phyloP scores from a whole-genome alignment of 2,888 invertebrate species.

The Leptinotarsa juncta region DNA sequence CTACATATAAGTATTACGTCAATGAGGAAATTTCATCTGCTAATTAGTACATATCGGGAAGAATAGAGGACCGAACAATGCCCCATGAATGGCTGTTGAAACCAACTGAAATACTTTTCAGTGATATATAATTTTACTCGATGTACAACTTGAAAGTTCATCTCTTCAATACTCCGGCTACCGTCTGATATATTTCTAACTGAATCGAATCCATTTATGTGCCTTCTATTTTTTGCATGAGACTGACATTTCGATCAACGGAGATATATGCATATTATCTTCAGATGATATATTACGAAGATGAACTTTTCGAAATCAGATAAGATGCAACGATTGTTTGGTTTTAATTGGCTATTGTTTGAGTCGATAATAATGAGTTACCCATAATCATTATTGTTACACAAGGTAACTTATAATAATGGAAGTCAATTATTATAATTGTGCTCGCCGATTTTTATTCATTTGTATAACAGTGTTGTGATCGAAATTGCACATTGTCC shows the following conservation, averaged over 20 bases:
- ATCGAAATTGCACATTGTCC: constrained; percentile 36
- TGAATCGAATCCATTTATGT: not conserved
- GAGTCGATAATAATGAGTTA: constrained; percentile 44
- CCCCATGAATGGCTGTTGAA: too few relatives aligned
- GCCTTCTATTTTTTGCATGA: not conserved
- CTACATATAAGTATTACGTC: too few relatives aligned
- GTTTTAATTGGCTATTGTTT: constrained; percentile 51
- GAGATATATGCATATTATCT: constrained; percentile 26
- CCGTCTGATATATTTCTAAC: not conserved
- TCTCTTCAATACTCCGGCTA: too few relatives aligned
- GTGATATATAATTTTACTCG: too few relatives aligned
- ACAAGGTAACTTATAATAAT: constrained; percentile 49
- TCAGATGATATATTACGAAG: constrained; percentile 33
- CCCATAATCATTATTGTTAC: constrained; percentile 49
- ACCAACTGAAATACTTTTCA: too few relatives aligned
- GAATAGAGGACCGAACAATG: too few relatives aligned
- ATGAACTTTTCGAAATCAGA: constrained; percentile 45
- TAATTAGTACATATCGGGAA: too few relatives aligned
- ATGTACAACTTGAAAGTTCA: too few relatives aligned
- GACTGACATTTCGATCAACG: not conserved
- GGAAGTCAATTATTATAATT: constrained; percentile 48
- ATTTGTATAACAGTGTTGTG: constrained; percentile 30
- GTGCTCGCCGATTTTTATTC: constrained; percentile 39
- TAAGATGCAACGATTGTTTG: constrained; percentile 46
- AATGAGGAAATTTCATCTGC: too few relatives aligned